Percentiles rank a stretch among this genome's conserved stretches.
phyloP scores from a whole-genome alignment of 2,888 invertebrate genomes.

The Pollenia griseotomentosa region DNA sequence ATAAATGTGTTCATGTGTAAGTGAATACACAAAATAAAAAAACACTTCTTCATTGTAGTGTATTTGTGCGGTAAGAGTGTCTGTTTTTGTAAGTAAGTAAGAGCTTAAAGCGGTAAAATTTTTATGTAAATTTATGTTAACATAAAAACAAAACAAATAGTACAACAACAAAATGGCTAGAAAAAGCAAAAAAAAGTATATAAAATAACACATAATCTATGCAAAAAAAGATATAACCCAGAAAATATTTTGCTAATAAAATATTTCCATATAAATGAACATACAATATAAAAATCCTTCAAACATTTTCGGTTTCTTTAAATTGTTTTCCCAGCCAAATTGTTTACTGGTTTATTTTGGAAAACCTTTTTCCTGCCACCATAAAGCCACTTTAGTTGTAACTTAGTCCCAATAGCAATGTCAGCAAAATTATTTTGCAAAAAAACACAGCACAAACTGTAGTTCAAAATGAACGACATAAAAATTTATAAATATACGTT shows the following conservation, averaged over 20 bases:
- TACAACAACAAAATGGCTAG: constrained; percentile 38
- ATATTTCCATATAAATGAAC: no score
- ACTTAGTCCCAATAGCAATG: background rate
- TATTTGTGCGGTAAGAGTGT: background rate
- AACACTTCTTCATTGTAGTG: no score
- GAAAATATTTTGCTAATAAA: background rate
- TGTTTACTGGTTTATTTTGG: constrained; percentile 5
- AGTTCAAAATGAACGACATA: background rate
- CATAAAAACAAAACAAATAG: constrained; percentile 54
- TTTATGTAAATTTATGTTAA: constrained; percentile 64
- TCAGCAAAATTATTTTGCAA: background rate
- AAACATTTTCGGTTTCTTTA: background rate
- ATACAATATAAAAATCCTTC: no score
- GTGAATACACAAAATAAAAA: background rate
- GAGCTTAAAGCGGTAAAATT: constrained; percentile 32
- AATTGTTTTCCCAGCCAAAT: background rate
- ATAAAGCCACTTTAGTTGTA: constrained; percentile 35
- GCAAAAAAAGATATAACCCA: constrained; percentile 9
- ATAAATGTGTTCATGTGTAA: background rate
- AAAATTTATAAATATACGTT: constrained; percentile 31
- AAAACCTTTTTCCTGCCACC: background rate
- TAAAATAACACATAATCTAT: constrained; percentile 6
- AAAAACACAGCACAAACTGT: constrained; percentile 1
- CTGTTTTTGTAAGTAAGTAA: constrained; percentile 8
- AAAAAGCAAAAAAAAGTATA: background rate